Percentiles rank a stretch among this genome's conserved stretches.
These are phyloP conservation scores for Fissipunctia ypsillon DNA, from an alignment of 2,888 invertebrate species.

Conservation along the genomic window DNA sequence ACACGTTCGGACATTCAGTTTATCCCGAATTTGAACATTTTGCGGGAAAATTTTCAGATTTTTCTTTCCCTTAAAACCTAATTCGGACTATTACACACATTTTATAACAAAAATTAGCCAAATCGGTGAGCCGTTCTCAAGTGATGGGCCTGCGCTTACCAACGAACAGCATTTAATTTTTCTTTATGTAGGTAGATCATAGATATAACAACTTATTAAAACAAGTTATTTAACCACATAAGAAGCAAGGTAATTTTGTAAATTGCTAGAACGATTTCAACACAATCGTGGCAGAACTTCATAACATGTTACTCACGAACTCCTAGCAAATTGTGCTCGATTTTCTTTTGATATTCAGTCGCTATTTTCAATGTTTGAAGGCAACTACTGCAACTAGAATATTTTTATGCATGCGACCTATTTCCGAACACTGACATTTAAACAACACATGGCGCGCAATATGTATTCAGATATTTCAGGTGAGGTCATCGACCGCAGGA, in stretches of 20 bases:
- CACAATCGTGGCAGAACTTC: constrained; percentile 20
- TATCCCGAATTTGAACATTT: no score
- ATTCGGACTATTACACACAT: no score
- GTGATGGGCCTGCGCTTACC: no score
- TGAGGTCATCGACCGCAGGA: constrained; percentile 67
- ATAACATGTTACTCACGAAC: constrained; percentile 37
- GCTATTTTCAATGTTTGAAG: constrained; percentile 52
- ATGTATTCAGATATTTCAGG: constrained; percentile 73
- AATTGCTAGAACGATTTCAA: constrained; percentile 33
- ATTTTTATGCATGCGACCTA: constrained; percentile 71
- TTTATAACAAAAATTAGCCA: no score
- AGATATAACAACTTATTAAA: background rate
- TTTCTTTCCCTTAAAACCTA: no score
- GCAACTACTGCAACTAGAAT: constrained; percentile 52
- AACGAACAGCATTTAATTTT: no score
- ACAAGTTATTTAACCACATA: background rate
- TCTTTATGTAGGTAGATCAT: no score
- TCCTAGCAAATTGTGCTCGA: constrained; percentile 27
- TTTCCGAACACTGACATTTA: constrained; percentile 71
- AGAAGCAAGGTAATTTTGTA: constrained; percentile 28
- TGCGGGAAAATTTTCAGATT: no score
- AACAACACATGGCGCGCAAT: constrained; percentile 70
- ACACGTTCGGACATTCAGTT: no score
- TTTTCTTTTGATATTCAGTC: constrained; percentile 41
- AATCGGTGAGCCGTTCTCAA: no score